Evolutionary conservation across 2,797 vertebrate species (phyloP), one percentile per base, ranked within the genome.

Genomic region (Characodon lateralis): DNA sequence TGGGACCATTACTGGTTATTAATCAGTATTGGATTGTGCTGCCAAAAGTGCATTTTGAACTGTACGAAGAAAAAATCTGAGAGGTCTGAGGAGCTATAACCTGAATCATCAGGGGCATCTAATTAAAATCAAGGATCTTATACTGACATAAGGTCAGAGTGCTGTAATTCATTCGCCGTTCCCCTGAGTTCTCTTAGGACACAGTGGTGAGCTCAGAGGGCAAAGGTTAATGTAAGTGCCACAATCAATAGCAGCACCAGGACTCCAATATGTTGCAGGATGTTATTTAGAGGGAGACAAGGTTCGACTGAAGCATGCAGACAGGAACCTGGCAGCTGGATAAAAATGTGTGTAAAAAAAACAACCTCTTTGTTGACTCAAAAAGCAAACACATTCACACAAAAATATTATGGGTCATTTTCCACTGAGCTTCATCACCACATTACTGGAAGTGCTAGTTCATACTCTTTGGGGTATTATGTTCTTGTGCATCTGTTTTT

Each of bases 401-500:
- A 66, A 13, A 73, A 28, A 79, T 6, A 10, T 74, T 74, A 82
- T 77, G 63, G 68, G 74, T 28, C 9, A 77, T 82, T 89, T 88
- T 80, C 76, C 71, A 74, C 7, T 50, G 20, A 73, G 78, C 48
- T 71, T 87, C 84, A 88, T 88, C 85, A 84, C 22, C 1, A 55
- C 72, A 78, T 88, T 91, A 85, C 87, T 86, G 73, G 69, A 87
- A 84, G 78, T 59, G 69, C 31, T n/a, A 4, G 48, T 74, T 24
- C 82, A 80, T 80, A 88, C 83, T 86, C 79, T 77, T 75, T 79
- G 63, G 79, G 78, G 71, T 74, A 73, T 13, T 70, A 65, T 73
- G 72, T 81, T 77, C 39, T 69, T 24, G 48, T 79, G 73, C 76
- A 74, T 86, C 72, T 0, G 13, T 83, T 82, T 85, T 85, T 83